These are phyloP conservation scores for Clarias pachynema DNA, from an alignment of 2,797 vertebrate species.

Conservation along the genomic window DNA sequence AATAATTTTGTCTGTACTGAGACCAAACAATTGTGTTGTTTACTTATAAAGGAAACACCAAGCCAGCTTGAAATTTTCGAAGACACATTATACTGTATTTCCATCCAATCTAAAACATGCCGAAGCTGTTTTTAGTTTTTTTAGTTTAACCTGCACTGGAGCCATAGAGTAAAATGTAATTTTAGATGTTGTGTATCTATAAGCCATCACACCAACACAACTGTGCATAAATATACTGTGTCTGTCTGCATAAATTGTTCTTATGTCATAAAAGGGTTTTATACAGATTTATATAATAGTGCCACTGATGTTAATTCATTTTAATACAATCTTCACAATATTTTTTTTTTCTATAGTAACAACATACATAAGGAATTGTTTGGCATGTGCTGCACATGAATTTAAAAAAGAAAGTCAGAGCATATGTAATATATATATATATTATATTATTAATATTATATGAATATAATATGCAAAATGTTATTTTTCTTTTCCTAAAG, in stretches of 20 bases:
- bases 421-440: too few species aligned
- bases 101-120: background rate
- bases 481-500: too few species aligned
- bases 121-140: background rate
- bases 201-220: background rate
- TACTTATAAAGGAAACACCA: background rate
- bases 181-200: background rate
- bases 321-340: background rate
- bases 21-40: background rate
- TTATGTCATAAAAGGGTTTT: background rate
- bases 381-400: background rate
- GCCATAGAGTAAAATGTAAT: background rate
- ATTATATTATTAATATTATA: too few species aligned
- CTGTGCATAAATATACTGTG: background rate
- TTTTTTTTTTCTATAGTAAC: background rate
- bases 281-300: background rate
- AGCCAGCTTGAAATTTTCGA: background rate
- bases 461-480: too few species aligned
- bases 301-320: background rate
- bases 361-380: background rate
- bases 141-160: background rate
- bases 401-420: too few species aligned
- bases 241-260: background rate
- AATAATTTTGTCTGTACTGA: background rate
- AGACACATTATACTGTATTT: background rate